Conservation (phyloP, 2,888 invertebrate species). For the Marasmarcha lunaedactyla region DNA sequence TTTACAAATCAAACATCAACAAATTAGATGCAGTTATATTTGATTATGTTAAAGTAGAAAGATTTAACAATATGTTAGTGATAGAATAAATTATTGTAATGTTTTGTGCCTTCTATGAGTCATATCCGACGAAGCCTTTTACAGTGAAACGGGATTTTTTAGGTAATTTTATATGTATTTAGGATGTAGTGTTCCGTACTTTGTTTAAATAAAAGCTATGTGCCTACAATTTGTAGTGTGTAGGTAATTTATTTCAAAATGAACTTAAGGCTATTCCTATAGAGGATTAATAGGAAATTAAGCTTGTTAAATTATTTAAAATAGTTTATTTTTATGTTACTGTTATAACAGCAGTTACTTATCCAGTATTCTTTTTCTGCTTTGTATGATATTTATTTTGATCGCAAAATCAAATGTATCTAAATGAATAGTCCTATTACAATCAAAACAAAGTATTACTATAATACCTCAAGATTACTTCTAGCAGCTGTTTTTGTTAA, state of each 20-base stretch:
- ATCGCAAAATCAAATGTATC: slow-evolving; percentile 18
- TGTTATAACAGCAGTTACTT: slow-evolving; percentile 8
- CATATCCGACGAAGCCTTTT: slow-evolving; percentile 64
- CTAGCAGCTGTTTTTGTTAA: no score
- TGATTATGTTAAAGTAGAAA: neutral
- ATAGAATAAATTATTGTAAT: slow-evolving; percentile 14
- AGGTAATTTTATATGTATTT: slow-evolving; percentile 54
- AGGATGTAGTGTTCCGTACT: slow-evolving; percentile 19
- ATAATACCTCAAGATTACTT: no score
- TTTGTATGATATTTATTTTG: slow-evolving; percentile 12
- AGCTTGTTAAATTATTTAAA: slow-evolving; percentile 57
- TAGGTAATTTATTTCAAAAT: neutral
- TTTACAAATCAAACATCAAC: neutral
- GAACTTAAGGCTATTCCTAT: neutral
- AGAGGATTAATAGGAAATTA: slow-evolving; percentile 17
- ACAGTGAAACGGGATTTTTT: slow-evolving; percentile 40
- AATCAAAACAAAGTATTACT: no score
- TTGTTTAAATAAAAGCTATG: neutral
- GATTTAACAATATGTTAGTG: slow-evolving; percentile 1
- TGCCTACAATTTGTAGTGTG: slow-evolving; percentile 1
- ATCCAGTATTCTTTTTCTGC: slow-evolving; percentile 5
- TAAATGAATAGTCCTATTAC: no score
- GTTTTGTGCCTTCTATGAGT: slow-evolving; percentile 60
- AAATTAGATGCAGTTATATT: slow-evolving; percentile 1
- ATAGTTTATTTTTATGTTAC: slow-evolving; percentile 64